These are phyloP conservation scores for Reinhardtius hippoglossoides DNA, from an alignment of 2,113 vertebrate species.

Conservation along the genomic window DNA sequence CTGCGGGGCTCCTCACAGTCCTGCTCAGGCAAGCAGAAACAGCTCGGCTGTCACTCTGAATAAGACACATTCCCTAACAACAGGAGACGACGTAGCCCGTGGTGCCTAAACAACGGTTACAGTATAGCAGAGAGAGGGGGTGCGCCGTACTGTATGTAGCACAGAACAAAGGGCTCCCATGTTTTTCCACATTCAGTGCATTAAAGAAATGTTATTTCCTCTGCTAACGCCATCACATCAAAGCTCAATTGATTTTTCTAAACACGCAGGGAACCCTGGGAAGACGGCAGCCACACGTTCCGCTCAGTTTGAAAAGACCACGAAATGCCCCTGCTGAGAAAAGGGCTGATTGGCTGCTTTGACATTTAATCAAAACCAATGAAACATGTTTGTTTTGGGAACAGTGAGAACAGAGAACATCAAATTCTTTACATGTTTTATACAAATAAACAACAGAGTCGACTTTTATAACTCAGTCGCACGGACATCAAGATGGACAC, in stretches of 20 bases:
- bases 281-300: conserved; percentile 3
- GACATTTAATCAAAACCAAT: conserved; percentile 29
- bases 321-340: conserved; percentile 10
- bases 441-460: background rate
- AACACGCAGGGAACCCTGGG: conserved; percentile 15
- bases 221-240: conserved; percentile 34
- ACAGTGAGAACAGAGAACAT: background rate
- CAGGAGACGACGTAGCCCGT: conserved; percentile 58
- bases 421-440: background rate
- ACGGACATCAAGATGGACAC: too few species aligned
- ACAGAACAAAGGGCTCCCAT: background rate
- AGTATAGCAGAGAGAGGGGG: conserved; percentile 25
- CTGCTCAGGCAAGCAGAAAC: conserved; percentile 79
- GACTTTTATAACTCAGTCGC: too few species aligned
- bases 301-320: conserved; percentile 13
- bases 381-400: conserved; percentile 21
- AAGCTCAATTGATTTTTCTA: conserved; percentile 3
- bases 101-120: conserved; percentile 59
- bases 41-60: conserved; percentile 62
- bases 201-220: conserved; percentile 18
- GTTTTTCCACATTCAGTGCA: conserved; percentile 19
- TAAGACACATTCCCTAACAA: conserved; percentile 74
- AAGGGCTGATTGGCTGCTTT: conserved; percentile 5
- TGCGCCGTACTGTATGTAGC: background rate
- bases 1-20: conserved; percentile 67